Percentiles rank a stretch among this genome's conserved stretches.
These are phyloP conservation scores for Tipula lateralis DNA, from an alignment of 2,888 invertebrate genomes.

Conservation along the genomic window DNA sequence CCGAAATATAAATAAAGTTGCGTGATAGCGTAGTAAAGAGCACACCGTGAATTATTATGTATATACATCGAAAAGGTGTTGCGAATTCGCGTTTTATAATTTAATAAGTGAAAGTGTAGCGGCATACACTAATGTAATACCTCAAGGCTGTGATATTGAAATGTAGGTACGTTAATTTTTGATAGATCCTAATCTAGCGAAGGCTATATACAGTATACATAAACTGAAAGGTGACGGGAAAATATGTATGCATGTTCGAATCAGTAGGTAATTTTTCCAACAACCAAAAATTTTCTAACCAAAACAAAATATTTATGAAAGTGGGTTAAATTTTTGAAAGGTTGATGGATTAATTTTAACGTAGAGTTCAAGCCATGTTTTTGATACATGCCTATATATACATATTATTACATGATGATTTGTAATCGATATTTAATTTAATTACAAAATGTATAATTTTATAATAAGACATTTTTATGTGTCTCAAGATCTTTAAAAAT, in stretches of 20 bases:
- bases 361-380: neutral
- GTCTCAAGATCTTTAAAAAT: neutral
- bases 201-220: neutral
- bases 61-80: neutral
- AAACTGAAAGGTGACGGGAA: neutral
- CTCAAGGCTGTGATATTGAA: constrained; percentile 11
- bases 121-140: neutral
- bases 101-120: neutral
- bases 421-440: constrained; percentile 19
- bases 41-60: neutral
- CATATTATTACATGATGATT: neutral
- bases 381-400: neutral
- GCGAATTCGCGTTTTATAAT: neutral
- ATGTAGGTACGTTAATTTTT: neutral
- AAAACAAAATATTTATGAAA: constrained; percentile 7
- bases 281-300: neutral
- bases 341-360: constrained; percentile 11
- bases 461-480: constrained; percentile 11
- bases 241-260: neutral
- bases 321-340: neutral
- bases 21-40: neutral
- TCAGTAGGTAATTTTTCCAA: neutral
- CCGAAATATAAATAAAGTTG: neutral
- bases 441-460: constrained; percentile 6
- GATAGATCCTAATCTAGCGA: neutral